These are phyloP conservation scores for Telmatochromis brachygnathus DNA, from an alignment of 2,113 vertebrate species.

Conservation along the genomic window DNA sequence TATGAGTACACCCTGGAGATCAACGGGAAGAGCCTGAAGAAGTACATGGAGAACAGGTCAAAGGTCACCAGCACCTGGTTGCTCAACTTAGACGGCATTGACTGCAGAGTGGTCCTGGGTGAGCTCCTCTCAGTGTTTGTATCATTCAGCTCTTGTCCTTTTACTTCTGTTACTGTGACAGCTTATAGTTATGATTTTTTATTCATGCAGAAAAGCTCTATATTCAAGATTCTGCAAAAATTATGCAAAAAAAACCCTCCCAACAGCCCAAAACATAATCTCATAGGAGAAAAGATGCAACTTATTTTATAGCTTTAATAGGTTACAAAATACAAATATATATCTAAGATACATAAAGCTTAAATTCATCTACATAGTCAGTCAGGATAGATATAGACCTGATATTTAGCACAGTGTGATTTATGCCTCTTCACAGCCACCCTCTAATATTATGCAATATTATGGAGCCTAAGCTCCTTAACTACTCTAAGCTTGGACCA, in stretches of 20 bases:
- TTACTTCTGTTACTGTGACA: background rate
- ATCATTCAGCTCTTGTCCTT: background rate
- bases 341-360: background rate
- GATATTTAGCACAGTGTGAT: background rate
- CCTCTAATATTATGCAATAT: background rate
- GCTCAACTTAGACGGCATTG: slow-evolving; percentile 81
- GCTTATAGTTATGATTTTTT: background rate
- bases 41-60: slow-evolving; percentile 92
- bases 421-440: background rate
- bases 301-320: background rate
- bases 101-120: slow-evolving; percentile 92
- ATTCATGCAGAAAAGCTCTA: background rate
- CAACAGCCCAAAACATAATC: background rate
- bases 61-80: slow-evolving; percentile 95
- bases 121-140: slow-evolving; percentile 27
- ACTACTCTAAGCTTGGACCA: slow-evolving; percentile 1
- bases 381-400: background rate
- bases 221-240: background rate
- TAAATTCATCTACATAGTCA: background rate
- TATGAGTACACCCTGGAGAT: slow-evolving; percentile 98
- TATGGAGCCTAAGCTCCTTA: slow-evolving; percentile 39
- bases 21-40: slow-evolving; percentile 93
- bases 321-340: background rate
- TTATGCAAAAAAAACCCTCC: fast-evolving
- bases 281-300: background rate